A percentile compares a stretch with the other conserved stretches of the same genome.
phyloP scores from a whole-genome alignment of 2,797 vertebrate species.

The Lepus townsendii region DNA sequence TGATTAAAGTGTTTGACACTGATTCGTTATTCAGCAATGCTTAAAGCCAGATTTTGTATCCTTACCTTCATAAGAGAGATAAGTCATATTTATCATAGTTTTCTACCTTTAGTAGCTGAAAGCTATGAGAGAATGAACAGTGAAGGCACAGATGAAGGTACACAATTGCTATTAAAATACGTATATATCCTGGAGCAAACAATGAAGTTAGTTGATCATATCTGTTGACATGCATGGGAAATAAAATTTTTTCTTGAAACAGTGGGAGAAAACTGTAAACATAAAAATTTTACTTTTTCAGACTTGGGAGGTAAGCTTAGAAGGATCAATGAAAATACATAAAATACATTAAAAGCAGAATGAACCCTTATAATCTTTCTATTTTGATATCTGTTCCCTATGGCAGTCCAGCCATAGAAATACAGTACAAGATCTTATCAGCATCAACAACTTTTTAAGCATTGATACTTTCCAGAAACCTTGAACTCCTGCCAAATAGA shows the following conservation, averaged over 20 bases:
- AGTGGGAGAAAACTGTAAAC: background rate
- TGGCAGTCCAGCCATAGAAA: constrained; percentile 45
- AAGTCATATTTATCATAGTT: background rate
- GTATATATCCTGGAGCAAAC: background rate
- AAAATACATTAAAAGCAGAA: background rate
- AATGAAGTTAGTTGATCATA: background rate
- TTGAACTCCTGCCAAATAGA: constrained; percentile 76
- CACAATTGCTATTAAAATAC: background rate
- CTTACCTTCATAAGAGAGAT: constrained; percentile 1
- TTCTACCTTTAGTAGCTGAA: background rate
- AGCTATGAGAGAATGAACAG: background rate
- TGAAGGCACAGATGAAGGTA: background rate
- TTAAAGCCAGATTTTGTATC: background rate
- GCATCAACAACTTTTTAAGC: constrained; percentile 51
- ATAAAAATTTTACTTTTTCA: background rate
- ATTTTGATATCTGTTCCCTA: constrained; percentile 59
- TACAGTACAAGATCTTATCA: constrained; percentile 67
- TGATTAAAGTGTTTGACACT: background rate
- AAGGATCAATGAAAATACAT: constrained; percentile 56
- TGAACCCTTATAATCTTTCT: background rate
- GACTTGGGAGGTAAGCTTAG: constrained; percentile 26
- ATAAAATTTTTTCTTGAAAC: background rate
- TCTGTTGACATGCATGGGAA: background rate
- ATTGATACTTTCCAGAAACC: constrained; percentile 59
- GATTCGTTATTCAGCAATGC: background rate